Evolutionary conservation across 2,888 invertebrate genomes (phyloP), one percentile per base, ranked within the genome.

Genomic region (Reticulitermes lucifugus): DNA sequence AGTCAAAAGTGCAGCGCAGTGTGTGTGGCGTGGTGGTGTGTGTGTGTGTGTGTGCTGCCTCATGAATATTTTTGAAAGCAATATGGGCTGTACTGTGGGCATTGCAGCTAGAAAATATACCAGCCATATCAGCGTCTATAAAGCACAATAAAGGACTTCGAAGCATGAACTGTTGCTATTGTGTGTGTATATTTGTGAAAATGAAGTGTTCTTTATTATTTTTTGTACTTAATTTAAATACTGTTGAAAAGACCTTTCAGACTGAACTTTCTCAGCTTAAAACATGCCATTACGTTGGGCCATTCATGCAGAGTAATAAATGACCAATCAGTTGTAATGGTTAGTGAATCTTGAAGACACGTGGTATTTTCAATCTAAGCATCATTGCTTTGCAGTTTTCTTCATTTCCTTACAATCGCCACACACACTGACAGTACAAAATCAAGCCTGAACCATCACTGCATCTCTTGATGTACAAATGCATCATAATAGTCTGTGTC

Each of bases 191-290:
- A 80, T 80, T 80, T 60, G 51, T 80, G 59, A 35, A 80, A 60
- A 79, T 12, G n/a, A 79, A 22, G 55, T 59, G 35, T 59, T 80
- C 35, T 80, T 80, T 80, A 80, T 59, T 59, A 80, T 80, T 80
- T 80, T 80, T 80, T 80, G 80, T 80, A 80, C 80, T 80, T 80
- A 80, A 60, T 79, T 79, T 25, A 65, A 21, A 73, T 41, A 73
- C 41, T 41, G 73, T 73, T 73, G 73, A 80, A 80, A 29, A 55
- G 41, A 59, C 41, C 46, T 80, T 79, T 35, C 18, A 60, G 35
- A 80, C 2, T 80, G 60, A 35, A 22, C 25, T 51, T 25, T 14
- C 29, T 25, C 12, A 51, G 25, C 29, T 51, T 51, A 43, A 43
- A 7, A n/a, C 7, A 77, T 77, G n/a, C 41, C 21, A 43, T 77